phyloP scores from a whole-genome alignment of 2,797 vertebrate species.

The Ataeniobius toweri region DNA sequence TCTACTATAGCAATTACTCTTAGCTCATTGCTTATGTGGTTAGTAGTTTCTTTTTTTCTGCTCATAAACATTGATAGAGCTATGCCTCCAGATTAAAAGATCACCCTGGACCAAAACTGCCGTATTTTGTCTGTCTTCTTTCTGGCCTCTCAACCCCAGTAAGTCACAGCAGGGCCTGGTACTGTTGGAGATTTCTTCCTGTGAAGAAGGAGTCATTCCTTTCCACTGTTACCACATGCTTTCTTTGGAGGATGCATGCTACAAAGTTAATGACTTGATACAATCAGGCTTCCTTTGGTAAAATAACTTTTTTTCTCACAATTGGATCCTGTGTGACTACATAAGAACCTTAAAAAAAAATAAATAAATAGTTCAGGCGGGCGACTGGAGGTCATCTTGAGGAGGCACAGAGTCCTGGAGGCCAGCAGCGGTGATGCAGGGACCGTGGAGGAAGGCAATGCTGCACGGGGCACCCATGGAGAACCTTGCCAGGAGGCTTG shows the following conservation, averaged over 20 bases:
- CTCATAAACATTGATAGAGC: background rate
- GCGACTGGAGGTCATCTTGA: no score
- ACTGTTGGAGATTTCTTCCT: background rate
- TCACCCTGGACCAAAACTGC: background rate
- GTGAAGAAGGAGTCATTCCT: background rate
- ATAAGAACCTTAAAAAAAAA: no score
- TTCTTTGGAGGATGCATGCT: background rate
- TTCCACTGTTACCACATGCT: background rate
- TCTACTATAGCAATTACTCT: background rate
- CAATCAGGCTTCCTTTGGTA: no score
- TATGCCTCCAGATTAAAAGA: background rate
- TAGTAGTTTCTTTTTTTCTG: background rate
- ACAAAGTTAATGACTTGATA: no score
- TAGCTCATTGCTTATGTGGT: background rate
- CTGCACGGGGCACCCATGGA: no score
- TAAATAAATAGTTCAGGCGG: no score
- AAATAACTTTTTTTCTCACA: no score
- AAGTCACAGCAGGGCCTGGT: background rate
- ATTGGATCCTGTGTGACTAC: no score
- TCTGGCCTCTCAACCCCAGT: background rate
- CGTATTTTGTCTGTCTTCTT: background rate
- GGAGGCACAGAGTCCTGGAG: no score
- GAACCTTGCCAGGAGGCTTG: no score
- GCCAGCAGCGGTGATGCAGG: no score
- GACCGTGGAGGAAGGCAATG: no score